These are phyloP conservation scores for Hypocryptadius cinnamomeus DNA, from an alignment of 2,113 vertebrate genomes.

Conservation along the genomic window DNA sequence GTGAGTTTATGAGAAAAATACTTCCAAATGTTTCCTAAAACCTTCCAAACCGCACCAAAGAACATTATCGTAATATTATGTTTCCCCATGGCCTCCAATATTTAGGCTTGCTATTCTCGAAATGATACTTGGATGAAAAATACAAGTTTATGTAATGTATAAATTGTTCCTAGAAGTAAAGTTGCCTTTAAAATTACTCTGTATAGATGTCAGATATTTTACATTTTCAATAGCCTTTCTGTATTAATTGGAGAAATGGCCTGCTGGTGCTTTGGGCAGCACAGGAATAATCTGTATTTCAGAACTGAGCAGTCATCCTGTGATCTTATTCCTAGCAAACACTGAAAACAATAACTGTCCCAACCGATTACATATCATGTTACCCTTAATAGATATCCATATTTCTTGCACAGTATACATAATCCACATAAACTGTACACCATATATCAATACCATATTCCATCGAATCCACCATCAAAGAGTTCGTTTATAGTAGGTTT, in stretches of 20 bases:
- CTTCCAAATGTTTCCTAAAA: constrained; percentile 95
- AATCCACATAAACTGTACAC: constrained; percentile 31
- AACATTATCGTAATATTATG: constrained; percentile 91
- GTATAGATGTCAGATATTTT: constrained; percentile 54
- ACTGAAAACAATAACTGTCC: constrained; percentile 58
- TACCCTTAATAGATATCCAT: constrained; percentile 46
- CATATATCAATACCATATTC: constrained; percentile 62
- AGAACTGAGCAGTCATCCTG: constrained; percentile 19
- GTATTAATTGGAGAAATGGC: constrained; percentile 57
- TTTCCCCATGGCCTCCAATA: constrained; percentile 86
- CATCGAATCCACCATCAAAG: constrained; percentile 61
- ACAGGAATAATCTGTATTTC: neutral
- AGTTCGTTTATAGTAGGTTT: constrained; percentile 46
- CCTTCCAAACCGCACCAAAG: constrained; percentile 94
- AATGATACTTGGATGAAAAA: constrained; percentile 89
- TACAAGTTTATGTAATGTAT: constrained; percentile 67
- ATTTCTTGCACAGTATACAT: constrained; percentile 50
- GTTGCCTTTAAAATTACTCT: constrained; percentile 54
- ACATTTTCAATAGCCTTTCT: constrained; percentile 47
- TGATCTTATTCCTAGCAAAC: constrained; percentile 45
- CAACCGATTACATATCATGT: constrained; percentile 44
- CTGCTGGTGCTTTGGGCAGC: neutral
- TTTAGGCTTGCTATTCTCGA: constrained; percentile 80
- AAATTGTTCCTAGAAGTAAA: constrained; percentile 66
- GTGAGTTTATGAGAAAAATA: constrained; percentile 94